Evolutionary conservation across 92 coral and sea anemone genomes (phyloP).

Genomic region (Actinostola sp.): DNA sequence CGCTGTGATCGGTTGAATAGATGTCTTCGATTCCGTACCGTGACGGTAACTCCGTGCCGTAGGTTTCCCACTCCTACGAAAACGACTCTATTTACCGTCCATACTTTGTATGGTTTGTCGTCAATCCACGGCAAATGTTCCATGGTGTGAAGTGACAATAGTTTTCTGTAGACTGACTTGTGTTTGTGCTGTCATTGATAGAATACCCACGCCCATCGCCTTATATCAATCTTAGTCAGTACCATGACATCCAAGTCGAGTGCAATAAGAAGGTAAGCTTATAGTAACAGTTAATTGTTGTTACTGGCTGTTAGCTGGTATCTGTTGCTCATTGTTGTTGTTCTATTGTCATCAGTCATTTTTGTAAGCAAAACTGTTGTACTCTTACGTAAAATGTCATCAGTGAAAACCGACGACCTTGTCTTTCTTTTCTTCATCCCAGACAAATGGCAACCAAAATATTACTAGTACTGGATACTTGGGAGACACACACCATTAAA

Average conservation of each 20-base stretch:
- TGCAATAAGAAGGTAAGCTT: constrained; percentile 78
- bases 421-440: constrained; percentile 8
- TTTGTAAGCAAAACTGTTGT: too few relatives aligned
- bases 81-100: too few relatives aligned
- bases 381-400: not conserved
- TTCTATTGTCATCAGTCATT: too few relatives aligned
- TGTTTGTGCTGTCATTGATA: constrained; percentile 17
- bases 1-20: too few relatives aligned
- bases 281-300: not conserved
- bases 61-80: too few relatives aligned
- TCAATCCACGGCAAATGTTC: not conserved
- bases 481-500: constrained; percentile 87
- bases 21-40: too few relatives aligned
- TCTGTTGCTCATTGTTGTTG: too few relatives aligned
- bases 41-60: too few relatives aligned
- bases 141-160: not conserved
- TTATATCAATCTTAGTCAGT: constrained; percentile 74
- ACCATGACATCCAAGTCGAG: constrained; percentile 87
- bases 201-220: constrained; percentile 90
- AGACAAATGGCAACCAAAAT: constrained; percentile 82
- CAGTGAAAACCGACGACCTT: not conserved
- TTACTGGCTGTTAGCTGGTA: too few relatives aligned
- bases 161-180: too few relatives aligned
- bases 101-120: too few relatives aligned
- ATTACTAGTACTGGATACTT: constrained; percentile 64